phyloP scores from a whole-genome alignment of 2,888 invertebrate genomes.

The Drosophila mulleri region DNA sequence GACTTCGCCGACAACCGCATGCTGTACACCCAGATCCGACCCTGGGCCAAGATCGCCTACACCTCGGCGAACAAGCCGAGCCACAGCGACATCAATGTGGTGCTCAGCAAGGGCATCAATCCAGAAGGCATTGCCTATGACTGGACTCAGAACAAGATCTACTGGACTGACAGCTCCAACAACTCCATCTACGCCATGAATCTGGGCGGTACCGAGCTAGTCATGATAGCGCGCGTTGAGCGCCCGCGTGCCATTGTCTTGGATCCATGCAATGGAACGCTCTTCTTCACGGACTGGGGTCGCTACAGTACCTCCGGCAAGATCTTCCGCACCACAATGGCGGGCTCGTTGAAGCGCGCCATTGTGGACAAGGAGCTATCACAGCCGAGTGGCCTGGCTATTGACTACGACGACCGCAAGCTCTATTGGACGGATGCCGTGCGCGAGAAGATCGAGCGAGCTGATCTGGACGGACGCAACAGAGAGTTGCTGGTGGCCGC shows the following conservation, averaged over 20 bases:
- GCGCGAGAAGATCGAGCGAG: constrained; percentile 96
- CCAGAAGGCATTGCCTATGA: constrained; percentile 98
- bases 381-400: constrained; percentile 97
- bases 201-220: constrained; percentile 92
- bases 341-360: constrained; percentile 94
- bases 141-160: constrained; percentile 98
- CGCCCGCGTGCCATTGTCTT: constrained; percentile 97
- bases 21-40: constrained; percentile 96
- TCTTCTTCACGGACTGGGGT: constrained; percentile 99
- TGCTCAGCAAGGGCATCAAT: constrained; percentile 92
- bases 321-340: constrained; percentile 98
- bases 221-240: constrained; percentile 97
- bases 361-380: constrained; percentile 96
- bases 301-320: constrained; percentile 96
- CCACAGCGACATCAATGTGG: constrained; percentile 87
- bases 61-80: constrained; percentile 90
- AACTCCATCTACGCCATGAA: constrained; percentile 98
- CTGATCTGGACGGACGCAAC: constrained; percentile 93
- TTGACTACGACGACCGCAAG: constrained; percentile 97
- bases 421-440: constrained; percentile 99
- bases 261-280: constrained; percentile 97
- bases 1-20: constrained; percentile 95
- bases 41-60: constrained; percentile 95
- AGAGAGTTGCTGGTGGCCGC: constrained; percentile 94
- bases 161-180: constrained; percentile 98